Evolutionary conservation across 2,888 invertebrate genomes (phyloP).

Genomic region (Rhagonycha lutea): DNA sequence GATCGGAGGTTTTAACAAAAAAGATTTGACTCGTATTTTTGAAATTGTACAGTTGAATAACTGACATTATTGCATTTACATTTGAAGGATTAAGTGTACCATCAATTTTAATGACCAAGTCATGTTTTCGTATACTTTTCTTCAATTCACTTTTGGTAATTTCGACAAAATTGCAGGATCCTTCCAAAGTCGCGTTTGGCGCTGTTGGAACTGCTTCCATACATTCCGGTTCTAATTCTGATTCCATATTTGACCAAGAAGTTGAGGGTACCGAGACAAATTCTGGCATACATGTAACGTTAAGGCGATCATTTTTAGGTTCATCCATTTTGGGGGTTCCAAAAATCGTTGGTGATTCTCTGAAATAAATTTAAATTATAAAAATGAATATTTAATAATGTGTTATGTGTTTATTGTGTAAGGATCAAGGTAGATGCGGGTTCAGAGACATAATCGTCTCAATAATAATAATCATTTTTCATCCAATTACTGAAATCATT

Average conservation of each 20-base stretch:
- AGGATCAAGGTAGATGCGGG: too few species aligned
- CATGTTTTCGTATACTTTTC: not conserved
- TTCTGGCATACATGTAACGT: not conserved
- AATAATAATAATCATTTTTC: too few species aligned
- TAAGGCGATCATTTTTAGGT: not conserved
- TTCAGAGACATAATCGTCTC: too few species aligned
- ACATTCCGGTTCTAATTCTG: not conserved
- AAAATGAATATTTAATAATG: not conserved
- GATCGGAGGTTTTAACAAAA: not conserved
- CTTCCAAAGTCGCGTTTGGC: not conserved
- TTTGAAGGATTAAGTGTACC: not conserved
- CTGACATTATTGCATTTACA: not conserved
- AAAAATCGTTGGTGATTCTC: not conserved
- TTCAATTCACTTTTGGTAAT: not conserved
- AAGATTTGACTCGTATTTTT: not conserved
- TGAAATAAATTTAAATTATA: not conserved
- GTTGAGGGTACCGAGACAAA: not conserved
- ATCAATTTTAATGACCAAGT: not conserved
- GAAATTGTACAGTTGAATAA: not conserved
- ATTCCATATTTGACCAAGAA: not conserved
- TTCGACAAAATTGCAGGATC: not conserved
- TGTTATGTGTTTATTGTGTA: not conserved
- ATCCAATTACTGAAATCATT: too few species aligned
- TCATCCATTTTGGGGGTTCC: not conserved
- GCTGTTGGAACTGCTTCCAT: not conserved